Conservation (phyloP, 2,113 vertebrate genomes). For the Propithecus coquereli region DNA sequence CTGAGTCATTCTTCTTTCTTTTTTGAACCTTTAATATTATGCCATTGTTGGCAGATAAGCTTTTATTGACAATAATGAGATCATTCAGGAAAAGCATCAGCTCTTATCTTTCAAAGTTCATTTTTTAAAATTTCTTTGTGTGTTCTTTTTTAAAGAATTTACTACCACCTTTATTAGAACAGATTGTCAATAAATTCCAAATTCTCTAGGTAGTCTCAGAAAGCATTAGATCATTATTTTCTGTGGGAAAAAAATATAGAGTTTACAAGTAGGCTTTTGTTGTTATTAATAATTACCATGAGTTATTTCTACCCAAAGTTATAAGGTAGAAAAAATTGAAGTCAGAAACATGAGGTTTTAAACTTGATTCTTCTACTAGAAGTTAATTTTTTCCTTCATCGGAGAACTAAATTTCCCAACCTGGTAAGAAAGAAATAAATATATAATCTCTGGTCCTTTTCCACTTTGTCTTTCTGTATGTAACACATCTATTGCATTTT, state of each 20-base stretch:
- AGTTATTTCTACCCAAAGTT: not conserved
- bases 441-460: not conserved
- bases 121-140: not conserved
- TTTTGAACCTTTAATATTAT: not conserved
- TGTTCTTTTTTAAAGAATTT: not conserved
- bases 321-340: not conserved
- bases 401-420: not conserved
- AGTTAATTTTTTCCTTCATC: not conserved
- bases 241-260: not conserved
- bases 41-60: not conserved
- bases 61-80: constrained; percentile 27
- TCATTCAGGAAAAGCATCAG: not conserved
- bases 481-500: not conserved
- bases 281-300: not conserved
- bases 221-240: not conserved
- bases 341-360: not conserved
- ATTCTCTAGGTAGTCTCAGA: not conserved
- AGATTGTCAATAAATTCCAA: not conserved
- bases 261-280: not conserved
- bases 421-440: not conserved
- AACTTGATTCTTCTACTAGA: not conserved
- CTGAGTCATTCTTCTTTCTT: not conserved
- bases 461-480: not conserved
- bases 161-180: not conserved
- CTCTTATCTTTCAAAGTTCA: not conserved